Base-by-base conservation (phyloP, 2,888 invertebrate species). In the Ornithoptera alexandrae region DNA sequence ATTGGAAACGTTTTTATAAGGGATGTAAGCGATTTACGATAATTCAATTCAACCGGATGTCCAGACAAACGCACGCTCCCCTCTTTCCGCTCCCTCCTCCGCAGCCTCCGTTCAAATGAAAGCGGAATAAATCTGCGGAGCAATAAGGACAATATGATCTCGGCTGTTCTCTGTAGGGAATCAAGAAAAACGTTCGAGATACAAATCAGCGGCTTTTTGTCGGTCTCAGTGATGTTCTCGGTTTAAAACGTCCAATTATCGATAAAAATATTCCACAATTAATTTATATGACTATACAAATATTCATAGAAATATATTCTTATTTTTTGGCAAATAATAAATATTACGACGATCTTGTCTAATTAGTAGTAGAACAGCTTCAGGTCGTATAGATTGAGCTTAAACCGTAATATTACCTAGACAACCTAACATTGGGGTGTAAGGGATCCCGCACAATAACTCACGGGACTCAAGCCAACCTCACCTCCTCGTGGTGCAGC, bases 121-220 rank as follows among this genome's bases (percentile, higher is more conserved):
- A 78, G 75, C 76, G 75, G 76, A 75, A 84, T 84, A 82, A 84
- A 85, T 84, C 81, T 77, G 67, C 67, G 67, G 72, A 74, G 78
- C 82, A 84, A 84, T 85, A 84, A 80, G 76, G 76, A 76, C 74
- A 76, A 62, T 74, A 82, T 81, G 78, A 84, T 81, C 77, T 75
- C 74, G 68, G 65, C 71, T 72, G 72, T 73, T 72, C 73, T 73
- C 78, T 77, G 76, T 77, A 65, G 74, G 79, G 80, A 83, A 81
- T 81, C 82, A 79, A 82, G 81, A 81, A 85, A 84, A 83, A 84
- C 83, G 83, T 80, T 81, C 74, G 3, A 77, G 81, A 83, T 80
- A 86, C 85, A 85, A 86, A 85, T 86, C 80, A 83, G 79, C 72
- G 74, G 77, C 79, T 76, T 81, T 85, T 85, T 84, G 81, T 84